Conservation (phyloP, 2,797 vertebrate genomes). For the Odontamblyopus lacepedii region DNA sequence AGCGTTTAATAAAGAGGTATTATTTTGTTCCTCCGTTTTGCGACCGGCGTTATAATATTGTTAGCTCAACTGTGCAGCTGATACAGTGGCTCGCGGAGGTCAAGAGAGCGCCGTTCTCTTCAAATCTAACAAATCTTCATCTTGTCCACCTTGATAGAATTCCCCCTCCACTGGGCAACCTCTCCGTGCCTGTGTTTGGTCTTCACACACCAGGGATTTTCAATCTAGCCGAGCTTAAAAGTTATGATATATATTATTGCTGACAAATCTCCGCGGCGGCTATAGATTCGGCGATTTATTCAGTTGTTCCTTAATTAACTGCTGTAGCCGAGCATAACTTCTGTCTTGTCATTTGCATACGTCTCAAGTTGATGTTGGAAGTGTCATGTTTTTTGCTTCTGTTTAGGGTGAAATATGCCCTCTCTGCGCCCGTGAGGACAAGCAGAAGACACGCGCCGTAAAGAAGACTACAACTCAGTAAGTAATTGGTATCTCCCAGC, state of each 20-base stretch:
- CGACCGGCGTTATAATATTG: constrained; percentile 21
- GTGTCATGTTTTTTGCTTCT: constrained; percentile 23
- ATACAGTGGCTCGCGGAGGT: constrained; percentile 55
- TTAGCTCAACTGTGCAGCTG: constrained; percentile 36
- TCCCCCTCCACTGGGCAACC: constrained; percentile 74
- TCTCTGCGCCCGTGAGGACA: constrained; percentile 65
- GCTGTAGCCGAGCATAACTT: constrained; percentile 45
- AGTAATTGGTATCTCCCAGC: constrained; percentile 67
- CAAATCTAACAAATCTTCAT: constrained; percentile 76
- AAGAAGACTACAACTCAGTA: constrained; percentile 75
- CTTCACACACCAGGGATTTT: constrained; percentile 79
- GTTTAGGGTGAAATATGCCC: constrained; percentile 79
- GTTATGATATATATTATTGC: constrained; percentile 76
- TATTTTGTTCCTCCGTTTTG: constrained; percentile 13
- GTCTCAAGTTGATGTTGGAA: background rate
- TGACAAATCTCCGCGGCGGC: constrained; percentile 55
- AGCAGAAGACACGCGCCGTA: constrained; percentile 61
- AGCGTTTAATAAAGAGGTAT: constrained; percentile 16
- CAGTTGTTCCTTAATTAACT: constrained; percentile 64
- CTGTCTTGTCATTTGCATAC: constrained; percentile 5
- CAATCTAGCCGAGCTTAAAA: constrained; percentile 77
- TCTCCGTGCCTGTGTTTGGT: constrained; percentile 76
- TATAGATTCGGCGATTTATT: constrained; percentile 52
- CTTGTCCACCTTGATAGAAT: constrained; percentile 77
- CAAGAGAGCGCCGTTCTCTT: constrained; percentile 48